Evolutionary conservation across 1,140 invertebrate genomes (phyloP).

Genomic region (Meloidogyne exigua): DNA sequence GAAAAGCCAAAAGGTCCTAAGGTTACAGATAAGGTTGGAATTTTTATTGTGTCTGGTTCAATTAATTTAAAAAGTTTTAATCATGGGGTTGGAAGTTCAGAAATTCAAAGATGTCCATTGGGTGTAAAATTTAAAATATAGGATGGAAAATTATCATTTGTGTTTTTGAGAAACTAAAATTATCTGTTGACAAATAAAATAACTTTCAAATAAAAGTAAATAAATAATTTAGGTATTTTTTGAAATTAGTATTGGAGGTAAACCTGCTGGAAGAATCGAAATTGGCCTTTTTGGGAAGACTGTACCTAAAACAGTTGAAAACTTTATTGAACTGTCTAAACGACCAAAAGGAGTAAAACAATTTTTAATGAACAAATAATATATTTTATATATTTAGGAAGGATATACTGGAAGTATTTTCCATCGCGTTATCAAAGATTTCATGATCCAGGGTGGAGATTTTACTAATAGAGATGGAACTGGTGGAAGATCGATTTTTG

Average conservation of each 20-base stretch:
- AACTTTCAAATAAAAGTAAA: too few relatives aligned
- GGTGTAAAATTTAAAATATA: too few relatives aligned
- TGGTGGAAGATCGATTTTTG: slow-evolving; percentile 86
- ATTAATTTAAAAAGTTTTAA: neutral
- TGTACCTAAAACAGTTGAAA: slow-evolving; percentile 85
- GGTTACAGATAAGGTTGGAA: slow-evolving; percentile 61
- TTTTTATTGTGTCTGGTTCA: neutral
- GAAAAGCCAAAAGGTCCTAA: slow-evolving; percentile 62
- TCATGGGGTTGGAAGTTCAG: too few relatives aligned
- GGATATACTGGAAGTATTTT: slow-evolving; percentile 64
- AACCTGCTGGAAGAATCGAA: slow-evolving; percentile 77
- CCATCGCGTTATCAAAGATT: slow-evolving; percentile 68
- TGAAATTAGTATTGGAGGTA: slow-evolving; percentile 79
- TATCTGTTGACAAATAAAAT: too few relatives aligned
- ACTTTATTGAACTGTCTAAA: slow-evolving; percentile 76
- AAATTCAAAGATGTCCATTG: too few relatives aligned
- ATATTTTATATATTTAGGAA: slow-evolving; percentile 48
- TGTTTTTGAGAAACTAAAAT: too few relatives aligned
- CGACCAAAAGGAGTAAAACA: slow-evolving; percentile 51
- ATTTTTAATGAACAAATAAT: neutral
- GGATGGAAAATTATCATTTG: too few relatives aligned
- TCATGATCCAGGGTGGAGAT: slow-evolving; percentile 67
- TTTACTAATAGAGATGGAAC: slow-evolving; percentile 65
- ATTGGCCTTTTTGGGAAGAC: slow-evolving; percentile 90
- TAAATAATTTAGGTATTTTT: slow-evolving; percentile 75